Conservation (phyloP, 2,888 invertebrate genomes). For the Morpho achilles region DNA sequence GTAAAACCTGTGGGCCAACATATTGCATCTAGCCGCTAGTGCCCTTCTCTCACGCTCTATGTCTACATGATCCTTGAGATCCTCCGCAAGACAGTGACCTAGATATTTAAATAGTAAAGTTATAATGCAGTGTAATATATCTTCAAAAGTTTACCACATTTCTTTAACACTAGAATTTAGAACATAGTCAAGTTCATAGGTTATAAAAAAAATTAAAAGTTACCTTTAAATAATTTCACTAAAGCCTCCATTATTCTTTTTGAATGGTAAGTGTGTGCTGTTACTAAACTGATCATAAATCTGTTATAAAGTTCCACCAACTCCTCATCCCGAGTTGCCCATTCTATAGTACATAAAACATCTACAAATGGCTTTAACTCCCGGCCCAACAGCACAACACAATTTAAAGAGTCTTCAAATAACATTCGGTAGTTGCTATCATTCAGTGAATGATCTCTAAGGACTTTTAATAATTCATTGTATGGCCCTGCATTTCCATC, state of each 20-base stretch:
- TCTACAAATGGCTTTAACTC: constrained; percentile 62
- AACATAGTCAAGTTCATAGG: no score
- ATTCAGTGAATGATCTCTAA: constrained; percentile 59
- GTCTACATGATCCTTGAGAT: no score
- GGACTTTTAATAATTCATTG: constrained; percentile 64
- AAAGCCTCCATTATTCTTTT: constrained; percentile 54
- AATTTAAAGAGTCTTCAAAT: constrained; percentile 60
- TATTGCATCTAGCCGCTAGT: no score
- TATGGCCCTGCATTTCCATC: constrained; percentile 60
- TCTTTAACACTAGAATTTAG: no score
- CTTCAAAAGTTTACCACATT: no score
- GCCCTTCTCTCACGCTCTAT: no score
- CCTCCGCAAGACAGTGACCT: no score
- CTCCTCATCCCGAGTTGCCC: constrained; percentile 51
- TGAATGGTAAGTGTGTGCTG: constrained; percentile 69
- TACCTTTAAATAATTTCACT: constrained; percentile 66
- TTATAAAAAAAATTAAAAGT: constrained; percentile 3
- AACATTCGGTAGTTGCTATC: constrained; percentile 64
- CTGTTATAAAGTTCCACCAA: constrained; percentile 52
- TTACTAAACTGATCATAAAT: constrained; percentile 60
- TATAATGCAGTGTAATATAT: no score
- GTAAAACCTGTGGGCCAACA: no score
- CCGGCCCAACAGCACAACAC: constrained; percentile 59
- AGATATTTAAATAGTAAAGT: no score
- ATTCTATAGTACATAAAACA: constrained; percentile 56